Conservation (phyloP, 2,888 invertebrate genomes). For the Deilephila porcellus region DNA sequence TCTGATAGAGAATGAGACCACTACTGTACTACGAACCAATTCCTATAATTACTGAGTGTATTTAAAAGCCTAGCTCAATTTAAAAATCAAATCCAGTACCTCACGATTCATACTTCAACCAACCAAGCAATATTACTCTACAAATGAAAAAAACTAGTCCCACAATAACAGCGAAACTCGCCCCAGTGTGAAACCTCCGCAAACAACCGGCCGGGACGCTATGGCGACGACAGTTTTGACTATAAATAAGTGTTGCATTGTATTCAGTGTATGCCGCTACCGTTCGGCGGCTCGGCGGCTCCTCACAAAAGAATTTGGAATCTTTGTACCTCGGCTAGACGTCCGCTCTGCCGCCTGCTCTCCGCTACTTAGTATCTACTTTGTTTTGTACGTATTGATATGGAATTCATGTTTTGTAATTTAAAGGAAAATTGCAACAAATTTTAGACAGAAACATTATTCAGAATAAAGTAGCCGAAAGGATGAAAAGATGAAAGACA, state of each 20-base stretch:
- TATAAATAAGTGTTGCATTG: constrained; percentile 84
- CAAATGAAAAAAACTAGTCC: too few species aligned
- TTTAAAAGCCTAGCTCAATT: too few species aligned
- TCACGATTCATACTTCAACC: too few species aligned
- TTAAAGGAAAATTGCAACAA: too few species aligned
- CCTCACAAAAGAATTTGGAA: constrained; percentile 81
- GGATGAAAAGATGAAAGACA: too few species aligned
- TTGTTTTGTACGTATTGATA: constrained; percentile 8
- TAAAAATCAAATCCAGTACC: too few species aligned
- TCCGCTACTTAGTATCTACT: constrained; percentile 16
- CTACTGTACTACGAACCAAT: too few species aligned
- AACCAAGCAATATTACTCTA: too few species aligned
- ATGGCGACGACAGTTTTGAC: constrained; percentile 83
- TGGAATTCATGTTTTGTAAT: neutral
- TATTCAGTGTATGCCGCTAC: constrained; percentile 81
- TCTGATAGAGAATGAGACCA: too few species aligned
- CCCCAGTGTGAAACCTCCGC: constrained; percentile 49
- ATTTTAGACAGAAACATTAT: too few species aligned
- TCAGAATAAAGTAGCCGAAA: too few species aligned
- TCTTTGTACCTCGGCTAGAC: constrained; percentile 53
- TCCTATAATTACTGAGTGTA: too few species aligned
- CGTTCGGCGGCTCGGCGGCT: constrained; percentile 67
- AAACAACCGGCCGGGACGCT: constrained; percentile 68
- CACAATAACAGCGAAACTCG: neutral
- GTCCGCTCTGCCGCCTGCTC: constrained; percentile 15